These are phyloP conservation scores for Leuciscus waleckii DNA, from an alignment of 2,797 vertebrate species.

Conservation along the genomic window DNA sequence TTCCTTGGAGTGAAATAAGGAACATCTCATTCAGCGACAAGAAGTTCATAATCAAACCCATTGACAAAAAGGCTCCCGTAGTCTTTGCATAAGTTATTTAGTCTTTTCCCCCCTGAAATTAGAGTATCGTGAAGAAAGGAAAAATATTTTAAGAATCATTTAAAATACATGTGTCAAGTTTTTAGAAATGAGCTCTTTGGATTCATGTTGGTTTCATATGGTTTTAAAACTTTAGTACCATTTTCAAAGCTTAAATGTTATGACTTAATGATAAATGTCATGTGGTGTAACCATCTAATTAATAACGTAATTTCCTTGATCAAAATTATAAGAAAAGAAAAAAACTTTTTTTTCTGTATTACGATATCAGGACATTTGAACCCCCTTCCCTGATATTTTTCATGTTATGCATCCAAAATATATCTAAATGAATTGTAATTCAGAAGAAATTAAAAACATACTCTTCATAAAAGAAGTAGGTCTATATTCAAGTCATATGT, in stretches of 20 bases:
- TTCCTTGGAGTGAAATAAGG: constrained; percentile 98
- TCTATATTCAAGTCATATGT: not conserved
- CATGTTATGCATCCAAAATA: not conserved
- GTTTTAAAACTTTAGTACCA: not conserved
- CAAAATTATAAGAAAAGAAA: too few relatives aligned
- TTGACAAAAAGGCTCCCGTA: constrained; percentile 95
- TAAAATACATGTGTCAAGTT: not conserved
- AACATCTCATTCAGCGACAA: constrained; percentile 97
- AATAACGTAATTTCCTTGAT: not conserved
- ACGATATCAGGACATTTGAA: not conserved
- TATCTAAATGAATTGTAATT: not conserved
- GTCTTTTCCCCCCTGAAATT: not conserved
- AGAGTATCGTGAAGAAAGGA: not conserved
- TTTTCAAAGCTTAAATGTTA: not conserved
- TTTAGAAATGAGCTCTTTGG: not conserved
- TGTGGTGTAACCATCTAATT: not conserved
- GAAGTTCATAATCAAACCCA: constrained; percentile 96
- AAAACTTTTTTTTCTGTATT: not conserved
- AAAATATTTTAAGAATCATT: not conserved
- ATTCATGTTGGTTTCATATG: not conserved
- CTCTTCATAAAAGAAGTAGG: not conserved
- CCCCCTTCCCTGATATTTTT: not conserved
- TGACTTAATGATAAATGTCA: not conserved
- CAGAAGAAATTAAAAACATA: not conserved
- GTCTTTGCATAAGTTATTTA: constrained; percentile 65